These are phyloP conservation scores for Drosophila bifasciata DNA, from an alignment of 1,140 invertebrate species.

Conservation along the genomic window DNA sequence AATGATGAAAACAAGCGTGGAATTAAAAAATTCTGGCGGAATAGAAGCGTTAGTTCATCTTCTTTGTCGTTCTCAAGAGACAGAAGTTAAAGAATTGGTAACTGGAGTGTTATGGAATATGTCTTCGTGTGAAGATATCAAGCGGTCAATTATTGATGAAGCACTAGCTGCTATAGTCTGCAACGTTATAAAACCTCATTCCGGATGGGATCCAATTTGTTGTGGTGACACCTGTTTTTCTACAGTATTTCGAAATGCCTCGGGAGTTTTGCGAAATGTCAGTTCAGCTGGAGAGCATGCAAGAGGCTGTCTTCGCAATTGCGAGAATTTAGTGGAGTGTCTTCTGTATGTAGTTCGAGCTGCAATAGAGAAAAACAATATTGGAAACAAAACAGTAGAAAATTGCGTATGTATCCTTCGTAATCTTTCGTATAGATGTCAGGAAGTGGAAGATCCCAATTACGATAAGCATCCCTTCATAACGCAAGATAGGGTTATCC, in stretches of 20 bases:
- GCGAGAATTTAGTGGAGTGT: constrained; percentile 96
- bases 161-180: constrained; percentile 95
- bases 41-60: constrained; percentile 96
- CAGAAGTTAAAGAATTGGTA: constrained; percentile 98
- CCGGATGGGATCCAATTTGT: constrained; percentile 95
- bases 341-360: constrained; percentile 94
- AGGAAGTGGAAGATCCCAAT: constrained; percentile 98
- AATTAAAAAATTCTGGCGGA: constrained; percentile 96
- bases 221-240: constrained; percentile 96
- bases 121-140: constrained; percentile 98
- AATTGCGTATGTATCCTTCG: constrained; percentile 98
- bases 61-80: constrained; percentile 93
- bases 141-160: constrained; percentile 97
- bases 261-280: constrained; percentile 97
- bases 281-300: constrained; percentile 98
- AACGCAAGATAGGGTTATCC: constrained; percentile 85
- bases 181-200: constrained; percentile 97
- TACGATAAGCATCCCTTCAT: constrained; percentile 96
- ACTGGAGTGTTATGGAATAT: constrained; percentile 99
- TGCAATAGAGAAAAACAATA: constrained; percentile 96
- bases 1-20: constrained; percentile 99
- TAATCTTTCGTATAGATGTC: constrained; percentile 97
- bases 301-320: constrained; percentile 94
- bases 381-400: constrained; percentile 99
- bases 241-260: constrained; percentile 98